Conservation (phyloP, 2,797 vertebrate species). For the Toxotes lorentzi region DNA sequence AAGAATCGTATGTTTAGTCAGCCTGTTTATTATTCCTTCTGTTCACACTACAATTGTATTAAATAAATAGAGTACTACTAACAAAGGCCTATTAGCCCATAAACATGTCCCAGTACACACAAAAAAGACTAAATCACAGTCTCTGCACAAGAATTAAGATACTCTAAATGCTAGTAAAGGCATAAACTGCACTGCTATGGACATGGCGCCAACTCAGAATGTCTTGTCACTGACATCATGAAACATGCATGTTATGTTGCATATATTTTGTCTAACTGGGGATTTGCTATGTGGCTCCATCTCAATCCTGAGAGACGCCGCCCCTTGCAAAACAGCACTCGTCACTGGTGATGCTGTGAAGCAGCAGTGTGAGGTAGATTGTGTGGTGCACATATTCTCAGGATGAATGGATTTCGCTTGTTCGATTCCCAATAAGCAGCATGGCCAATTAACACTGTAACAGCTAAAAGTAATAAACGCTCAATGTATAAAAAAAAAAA, state of each 20-base stretch:
- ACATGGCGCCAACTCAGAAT: conserved; percentile 47
- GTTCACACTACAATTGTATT: conserved; percentile 91
- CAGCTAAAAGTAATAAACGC: not conserved
- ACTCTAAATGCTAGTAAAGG: conserved; percentile 62
- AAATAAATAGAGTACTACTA: conserved; percentile 88
- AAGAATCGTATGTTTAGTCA: conserved; percentile 92
- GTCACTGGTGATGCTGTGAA: conserved; percentile 50
- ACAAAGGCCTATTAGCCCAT: conserved; percentile 85
- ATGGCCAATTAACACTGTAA: not conserved
- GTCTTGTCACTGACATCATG: conserved; percentile 54
- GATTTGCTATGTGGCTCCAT: conserved; percentile 38
- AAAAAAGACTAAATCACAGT: conserved; percentile 80
- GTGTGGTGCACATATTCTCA: conserved; percentile 9
- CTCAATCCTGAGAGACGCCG: conserved; percentile 41
- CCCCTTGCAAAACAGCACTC: conserved; percentile 42
- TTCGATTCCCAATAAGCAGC: conserved; percentile 15
- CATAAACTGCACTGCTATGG: conserved; percentile 50
- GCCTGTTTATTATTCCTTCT: conserved; percentile 95
- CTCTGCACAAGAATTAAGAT: conserved; percentile 77
- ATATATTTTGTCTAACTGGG: conserved; percentile 49
- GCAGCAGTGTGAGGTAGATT: conserved; percentile 16
- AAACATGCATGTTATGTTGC: conserved; percentile 65
- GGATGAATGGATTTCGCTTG: conserved; percentile 15
- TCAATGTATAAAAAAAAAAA: not conserved
- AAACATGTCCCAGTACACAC: conserved; percentile 85